Base-by-base conservation (phyloP, 92 coral and sea anemone genomes). In the Zoanthus gigantus region DNA sequence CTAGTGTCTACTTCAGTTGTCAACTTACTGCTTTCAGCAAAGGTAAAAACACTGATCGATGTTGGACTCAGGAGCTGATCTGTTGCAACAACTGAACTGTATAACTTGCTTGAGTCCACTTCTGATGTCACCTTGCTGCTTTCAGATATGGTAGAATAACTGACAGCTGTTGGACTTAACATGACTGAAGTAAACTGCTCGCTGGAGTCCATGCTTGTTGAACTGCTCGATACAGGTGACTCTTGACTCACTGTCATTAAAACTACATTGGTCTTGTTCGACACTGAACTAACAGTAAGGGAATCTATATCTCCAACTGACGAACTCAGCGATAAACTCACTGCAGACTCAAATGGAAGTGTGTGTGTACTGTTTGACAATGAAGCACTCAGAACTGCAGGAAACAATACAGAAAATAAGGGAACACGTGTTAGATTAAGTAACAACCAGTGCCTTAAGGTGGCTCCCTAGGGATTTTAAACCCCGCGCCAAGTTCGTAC, bases 311-410 rank as follows among this genome's bases (percentile, higher is more conserved):
- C 57, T 42, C 17, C 58, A 17, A 29, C 45, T 31, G 74, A 65
- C 23, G 71, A 23, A 31, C 29, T 66, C 53, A 17, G 23, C 46
- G 76, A 66, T 42, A 46, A 10, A 37, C 45, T 68, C 56, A 29
- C 34, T 37, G 76, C 18, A 32, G 74, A 45, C 74, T n/a, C 42
- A 63, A 45, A 44, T 80, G 46, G 56, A 66, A 18, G 66, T 57
- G 31, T 31, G 71, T 66, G 61, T 23, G 75, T 44, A 53, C 61
- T 81, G 85, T 46, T 81, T 81, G 85, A 81, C 32, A 81, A 29
- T 66, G 85, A 65, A 81, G 85, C 56, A 66, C 76, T 81, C 75
- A 81, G 85, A 34, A 81, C 85, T 81, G 75, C 31, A 81, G 61
- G 66, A 58, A 66, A 67, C 75, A 81, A 81, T 50, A 50, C 47